These are phyloP conservation scores for Calcarius lapponicus DNA, from an alignment of 2,797 vertebrate genomes.

Conservation along the genomic window DNA sequence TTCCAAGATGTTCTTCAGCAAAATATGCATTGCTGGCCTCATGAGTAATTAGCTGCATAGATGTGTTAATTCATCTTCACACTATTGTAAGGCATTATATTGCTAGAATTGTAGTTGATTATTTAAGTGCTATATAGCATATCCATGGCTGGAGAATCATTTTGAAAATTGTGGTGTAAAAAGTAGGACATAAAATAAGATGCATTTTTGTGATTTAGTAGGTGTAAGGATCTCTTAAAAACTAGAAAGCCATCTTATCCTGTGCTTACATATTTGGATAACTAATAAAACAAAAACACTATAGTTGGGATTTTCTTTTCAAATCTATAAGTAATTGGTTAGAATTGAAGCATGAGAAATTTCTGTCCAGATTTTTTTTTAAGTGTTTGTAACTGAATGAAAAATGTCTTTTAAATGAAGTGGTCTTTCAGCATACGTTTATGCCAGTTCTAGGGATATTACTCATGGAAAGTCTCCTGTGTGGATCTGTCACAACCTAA, in stretches of 20 bases:
- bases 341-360: background rate
- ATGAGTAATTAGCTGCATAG: background rate
- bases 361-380: background rate
- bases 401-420: constrained; percentile 12
- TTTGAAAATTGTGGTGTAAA: background rate
- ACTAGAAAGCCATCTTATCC: background rate
- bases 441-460: constrained; percentile 30
- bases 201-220: background rate
- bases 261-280: background rate
- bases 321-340: background rate
- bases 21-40: background rate
- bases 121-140: background rate
- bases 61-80: background rate
- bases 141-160: background rate
- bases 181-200: background rate
- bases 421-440: constrained; percentile 49
- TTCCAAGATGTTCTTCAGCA: background rate
- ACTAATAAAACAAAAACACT: background rate
- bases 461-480: background rate
- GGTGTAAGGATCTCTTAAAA: background rate
- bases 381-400: background rate
- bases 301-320: background rate
- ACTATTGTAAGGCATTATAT: background rate
- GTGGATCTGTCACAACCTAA: constrained; percentile 42
- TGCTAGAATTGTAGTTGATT: background rate